Base-by-base conservation (phyloP, 1,140 invertebrate genomes). In the Drosophila setifemur region DNA sequence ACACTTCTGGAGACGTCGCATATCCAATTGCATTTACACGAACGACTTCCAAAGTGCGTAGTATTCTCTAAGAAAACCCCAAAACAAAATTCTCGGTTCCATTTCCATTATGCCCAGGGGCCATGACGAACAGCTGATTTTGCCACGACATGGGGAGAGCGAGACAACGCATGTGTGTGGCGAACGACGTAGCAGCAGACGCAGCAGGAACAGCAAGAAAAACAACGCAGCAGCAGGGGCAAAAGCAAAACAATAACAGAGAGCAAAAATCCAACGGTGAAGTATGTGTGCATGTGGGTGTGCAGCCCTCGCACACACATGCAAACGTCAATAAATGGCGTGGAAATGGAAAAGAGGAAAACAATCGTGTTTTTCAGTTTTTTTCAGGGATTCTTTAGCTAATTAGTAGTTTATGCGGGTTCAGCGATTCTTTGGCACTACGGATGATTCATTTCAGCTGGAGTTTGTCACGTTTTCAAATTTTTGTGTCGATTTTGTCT, bases 241-340 rank as follows among this genome's bases (percentile, higher is more conserved):
- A 76, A 83, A 83, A 83, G 70, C 79, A 83, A 83, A 83, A 83
- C 79, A 83, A 83, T 85, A 83, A 83, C 79, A 83, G 79, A 83
- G 79, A 83, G 70, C 73, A 43, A 43, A 60, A 61, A 58, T 58
- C 35, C 7, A 25, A 57, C 19, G 33, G 43, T 45, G 23, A n/a
- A n/a, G n/a, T n/a, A n/a, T n/a, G n/a, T 14, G 14, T 12, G 45
- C n/a, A 19, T 18, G 45, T 23, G 53, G 52, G 33, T 40, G 54
- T 43, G 37, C 19, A 58, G 50, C 14, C 9, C n/a, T 26, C 6
- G 8, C 18, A 53, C 19, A 57, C 11, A 37, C 48, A 19, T 5
- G 39, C 12, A 14, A 37, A 33, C 19, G 19, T 29, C 40, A 16
- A 42, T 16, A 31, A 66, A 25, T 31, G 23, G 55, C 49, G 31